Evolutionary conservation across 2,797 vertebrate genomes (phyloP).

Genomic region (Falco novaeseelandiae): DNA sequence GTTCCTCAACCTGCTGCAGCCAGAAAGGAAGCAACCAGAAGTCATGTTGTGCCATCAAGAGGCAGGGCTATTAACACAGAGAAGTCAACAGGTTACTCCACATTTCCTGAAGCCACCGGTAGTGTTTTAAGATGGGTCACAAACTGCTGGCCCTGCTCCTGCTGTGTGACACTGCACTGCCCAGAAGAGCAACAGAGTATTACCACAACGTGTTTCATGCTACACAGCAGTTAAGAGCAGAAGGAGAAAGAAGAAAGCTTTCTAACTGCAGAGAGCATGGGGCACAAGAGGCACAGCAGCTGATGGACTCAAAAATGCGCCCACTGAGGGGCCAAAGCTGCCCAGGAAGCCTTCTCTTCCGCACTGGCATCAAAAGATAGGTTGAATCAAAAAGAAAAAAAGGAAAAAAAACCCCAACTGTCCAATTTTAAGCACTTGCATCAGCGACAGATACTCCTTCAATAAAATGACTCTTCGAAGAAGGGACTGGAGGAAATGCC

Average conservation of each 20-base stretch:
- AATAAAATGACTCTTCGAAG: neutral
- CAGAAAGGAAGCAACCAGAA: neutral
- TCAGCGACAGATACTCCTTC: neutral
- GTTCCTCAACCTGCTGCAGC: neutral
- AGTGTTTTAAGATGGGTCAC: neutral
- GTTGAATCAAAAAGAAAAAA: neutral
- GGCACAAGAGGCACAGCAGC: neutral
- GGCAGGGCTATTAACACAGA: neutral
- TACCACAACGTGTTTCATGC: fast-evolving
- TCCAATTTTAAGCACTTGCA: neutral
- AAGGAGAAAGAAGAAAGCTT: neutral
- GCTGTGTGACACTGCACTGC: neutral
- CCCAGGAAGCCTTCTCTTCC: neutral
- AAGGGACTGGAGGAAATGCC: neutral
- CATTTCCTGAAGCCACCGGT: neutral
- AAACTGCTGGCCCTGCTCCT: neutral
- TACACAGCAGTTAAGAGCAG: neutral
- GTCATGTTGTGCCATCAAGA: fast-evolving
- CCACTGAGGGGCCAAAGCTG: neutral
- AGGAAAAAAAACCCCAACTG: fast-evolving
- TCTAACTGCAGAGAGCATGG: neutral
- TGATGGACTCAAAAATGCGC: neutral
- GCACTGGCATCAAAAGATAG: neutral
- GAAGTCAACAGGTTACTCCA: neutral
- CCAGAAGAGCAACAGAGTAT: neutral